Evolutionary conservation across 2,888 invertebrate species (phyloP), one percentile per base, ranked within the genome.

Genomic region (Helobdella robusta): DNA sequence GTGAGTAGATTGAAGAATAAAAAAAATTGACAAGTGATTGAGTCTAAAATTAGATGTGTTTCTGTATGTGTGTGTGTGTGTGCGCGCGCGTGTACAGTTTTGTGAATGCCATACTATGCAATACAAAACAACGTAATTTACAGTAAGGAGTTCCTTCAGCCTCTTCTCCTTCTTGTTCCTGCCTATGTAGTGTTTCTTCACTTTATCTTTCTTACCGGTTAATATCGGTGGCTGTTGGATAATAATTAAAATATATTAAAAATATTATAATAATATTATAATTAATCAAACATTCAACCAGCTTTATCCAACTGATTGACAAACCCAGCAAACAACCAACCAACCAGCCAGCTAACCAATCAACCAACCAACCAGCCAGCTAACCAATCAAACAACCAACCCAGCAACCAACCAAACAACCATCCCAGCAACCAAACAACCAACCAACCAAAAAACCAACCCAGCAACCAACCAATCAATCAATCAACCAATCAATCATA

Each of bases 161-260:
- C 56, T 25, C 32, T 56, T 56, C 18, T 56, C 56, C 32, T 59
- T 59, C 59, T 59, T 36, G 40, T 36, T 59, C 15, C 56, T 2
- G 23, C 56, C 56, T 4, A 56, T 56, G 56, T 28, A 28, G 28
- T 56, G 56, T 20, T 56, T 56, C 56, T 56, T 56, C 25, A 30
- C n/a, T 8, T 56, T 56, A 32, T 56, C 56, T 30, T 56, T 63
- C 63, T 30, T 54, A 18, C 20, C 25, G 4, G 34, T 18, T 5
- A 35, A 2, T 15, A 28, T 46, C 52, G 28, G 6, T 18, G 28
- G 11, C 63, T 63, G 63, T 8, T 30, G 18, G 30, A 59, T 35
- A 35, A 28, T 20, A 59, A 59, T 5, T 6, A 59, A 11, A 2
- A 40, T 8, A 60, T 40, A 60, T 18, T 50, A 11, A 50, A 50